Base-by-base conservation (phyloP, 1,140 invertebrate genomes). In the Panulirus ornatus region DNA sequence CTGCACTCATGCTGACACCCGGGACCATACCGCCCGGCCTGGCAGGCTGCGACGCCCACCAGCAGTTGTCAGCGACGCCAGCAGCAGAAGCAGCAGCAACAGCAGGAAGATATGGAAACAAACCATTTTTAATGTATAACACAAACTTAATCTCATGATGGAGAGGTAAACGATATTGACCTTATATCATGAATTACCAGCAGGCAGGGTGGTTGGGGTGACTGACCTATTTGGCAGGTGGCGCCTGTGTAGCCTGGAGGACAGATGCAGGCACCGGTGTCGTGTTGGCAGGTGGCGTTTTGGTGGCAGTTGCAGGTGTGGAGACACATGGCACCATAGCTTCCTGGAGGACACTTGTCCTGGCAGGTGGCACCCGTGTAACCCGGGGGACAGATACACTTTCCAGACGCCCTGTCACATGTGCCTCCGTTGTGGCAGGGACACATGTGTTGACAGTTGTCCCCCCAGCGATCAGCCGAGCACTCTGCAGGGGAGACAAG, bases 281-380 rank as follows among this genome's bases (percentile, higher is more conserved):
- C 63, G 42, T 91, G 70, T 11, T 86, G 82, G 73, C 90, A 92
- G 0, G 94, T 95, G 2, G 91, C 92, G 51, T 93, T 93, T 93
- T 97, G 96, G 47, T 95, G 95, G 94, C 98, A 99, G 90, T 97
- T 96, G 93, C 98, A 99, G 40, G 95, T 95, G 93, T 97, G 96
- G 38, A 95, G 95, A 94, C 98, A 99, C 92, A 97, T 96, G 63
- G 95, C 95, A 14, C 98, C 98, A 94, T 96, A 98, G 83, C 95
- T 95, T n/a, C 97, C 97, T 22, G 94, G 92, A 36, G 96, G 95
- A 94, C 99, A 99, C 47, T 96, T 95, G 92, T 94, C 95, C 88
- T 96, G 95, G 94, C 99, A 99, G 70, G 95, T 95, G 44, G 95
- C 93, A 0, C 98, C 97, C 11, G 95, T 95, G 97, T 97, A 98